Evolutionary conservation across 2,797 vertebrate genomes (phyloP), one percentile per base, ranked within the genome.

Genomic region (Sebastes elongatus): DNA sequence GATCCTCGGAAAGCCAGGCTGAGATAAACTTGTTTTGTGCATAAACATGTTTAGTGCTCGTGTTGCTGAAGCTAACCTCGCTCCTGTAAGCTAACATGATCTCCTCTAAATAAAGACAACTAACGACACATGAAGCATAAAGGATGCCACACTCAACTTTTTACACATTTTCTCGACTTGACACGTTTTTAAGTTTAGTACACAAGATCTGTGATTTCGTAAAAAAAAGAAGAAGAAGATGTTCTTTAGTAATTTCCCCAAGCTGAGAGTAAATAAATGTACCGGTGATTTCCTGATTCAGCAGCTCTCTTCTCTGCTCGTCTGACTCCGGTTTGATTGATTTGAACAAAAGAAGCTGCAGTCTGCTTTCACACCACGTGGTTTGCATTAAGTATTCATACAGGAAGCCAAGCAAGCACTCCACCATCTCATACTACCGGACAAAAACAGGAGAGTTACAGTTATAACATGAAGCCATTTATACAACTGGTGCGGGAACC

Each of bases 341-440:
- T 97, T 96, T 96, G 95, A 97, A 98, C 97, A 98, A 98, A 97
- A 97, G 97, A 97, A 95, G 95, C 96, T 96, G 93, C 96, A 96
- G 97, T 96, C 94, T 96, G 95, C 94, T 95, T 95, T 95, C 93
- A 93, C 93, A 96, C 96, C 97, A 98, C 97, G 97, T 97, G 92
- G 87, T 91, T 81, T 72, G 55, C 82, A 81, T 91, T 90, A 89
- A 90, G 86, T 81, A 92, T 93, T 92, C 92, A 92, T 88, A 85
- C 91, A 90, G 89, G 88, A 92, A 91, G 74, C 83, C 80, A 5
- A 75, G 64, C 70, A 74, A 38, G 35, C 35, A 14, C 35, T 14
- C 55, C 78, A 25, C 79, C 71, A 57, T 57, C 30, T 62, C 70
- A 57, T 11, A 28, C 71, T 32, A 8, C 20, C 68, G 73, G 42